Conservation (phyloP, 2,113 vertebrate species). For the Toxotes jaculatrix region DNA sequence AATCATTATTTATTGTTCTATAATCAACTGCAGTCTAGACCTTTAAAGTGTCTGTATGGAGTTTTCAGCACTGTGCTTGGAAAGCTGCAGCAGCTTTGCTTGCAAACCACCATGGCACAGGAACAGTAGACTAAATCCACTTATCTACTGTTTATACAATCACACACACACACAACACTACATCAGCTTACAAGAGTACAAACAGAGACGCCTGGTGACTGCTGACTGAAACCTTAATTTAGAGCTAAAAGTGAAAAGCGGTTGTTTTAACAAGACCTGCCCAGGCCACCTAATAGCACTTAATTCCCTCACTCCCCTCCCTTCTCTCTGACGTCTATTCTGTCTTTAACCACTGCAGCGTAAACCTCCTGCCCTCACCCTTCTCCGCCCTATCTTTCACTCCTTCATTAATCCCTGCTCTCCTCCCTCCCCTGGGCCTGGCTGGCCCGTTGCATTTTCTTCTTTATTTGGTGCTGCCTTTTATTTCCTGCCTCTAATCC, state of each 20-base stretch:
- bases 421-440: constrained; percentile 40
- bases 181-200: neutral
- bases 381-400: constrained; percentile 47
- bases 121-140: neutral
- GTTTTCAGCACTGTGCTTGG: neutral
- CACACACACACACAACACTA: neutral
- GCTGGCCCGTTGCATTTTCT: constrained; percentile 69
- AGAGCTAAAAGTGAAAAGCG: constrained; percentile 9
- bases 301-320: neutral
- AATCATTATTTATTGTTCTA: neutral
- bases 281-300: neutral
- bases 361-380: constrained; percentile 38
- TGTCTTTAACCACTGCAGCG: constrained; percentile 15
- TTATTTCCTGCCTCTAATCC: constrained; percentile 77
- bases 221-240: neutral
- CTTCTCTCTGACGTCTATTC: constrained; percentile 10
- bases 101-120: neutral
- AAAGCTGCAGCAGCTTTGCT: neutral
- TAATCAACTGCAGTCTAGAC: neutral
- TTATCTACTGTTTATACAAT: neutral
- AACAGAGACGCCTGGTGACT: neutral
- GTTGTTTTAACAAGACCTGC: constrained; percentile 9
- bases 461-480: constrained; percentile 81
- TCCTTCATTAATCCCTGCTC: constrained; percentile 46
- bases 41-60: neutral